Percentiles rank a stretch among this genome's conserved stretches.
Evolutionary conservation across 2,797 vertebrate genomes (phyloP).

Genomic region (Neosalanx taihuensis): DNA sequence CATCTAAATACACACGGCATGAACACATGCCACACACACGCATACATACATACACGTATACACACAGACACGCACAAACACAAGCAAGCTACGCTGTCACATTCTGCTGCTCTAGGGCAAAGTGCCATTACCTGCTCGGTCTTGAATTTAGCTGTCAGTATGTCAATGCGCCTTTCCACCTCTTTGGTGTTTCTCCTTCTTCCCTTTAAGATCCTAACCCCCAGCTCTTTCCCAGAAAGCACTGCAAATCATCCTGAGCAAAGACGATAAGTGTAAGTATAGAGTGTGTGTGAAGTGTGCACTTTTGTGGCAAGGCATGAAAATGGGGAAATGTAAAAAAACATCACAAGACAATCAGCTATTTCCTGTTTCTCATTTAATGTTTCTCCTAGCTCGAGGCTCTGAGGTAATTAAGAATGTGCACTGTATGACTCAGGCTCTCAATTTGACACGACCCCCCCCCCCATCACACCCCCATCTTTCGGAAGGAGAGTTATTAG

Average conservation of each 20-base stretch:
- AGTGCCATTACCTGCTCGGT: constrained; percentile 10
- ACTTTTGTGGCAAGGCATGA: too few relatives aligned
- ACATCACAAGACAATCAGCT: too few relatives aligned
- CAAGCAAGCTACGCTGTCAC: constrained; percentile 37
- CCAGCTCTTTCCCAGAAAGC: neutral
- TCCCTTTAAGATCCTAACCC: neutral
- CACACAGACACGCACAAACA: constrained; percentile 33
- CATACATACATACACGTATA: neutral
- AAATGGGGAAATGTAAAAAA: too few relatives aligned
- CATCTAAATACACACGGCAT: neutral
- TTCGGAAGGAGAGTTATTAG: constrained; percentile 44
- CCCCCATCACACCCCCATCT: constrained; percentile 10
- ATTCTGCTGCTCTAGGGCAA: constrained; percentile 17
- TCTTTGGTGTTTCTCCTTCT: neutral
- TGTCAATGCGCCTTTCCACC: constrained; percentile 36
- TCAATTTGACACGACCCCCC: neutral
- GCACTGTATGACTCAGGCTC: constrained; percentile 24
- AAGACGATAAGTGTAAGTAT: neutral
- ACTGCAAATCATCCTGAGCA: neutral
- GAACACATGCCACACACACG: neutral
- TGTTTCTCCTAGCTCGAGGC: too few relatives aligned
- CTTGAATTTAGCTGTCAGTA: constrained; percentile 44
- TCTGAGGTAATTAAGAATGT: too few relatives aligned
- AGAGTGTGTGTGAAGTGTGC: neutral
- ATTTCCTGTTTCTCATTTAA: too few relatives aligned